phyloP scores from a whole-genome alignment of 2,797 vertebrate species.

The Kryptolebias ocellatus region DNA sequence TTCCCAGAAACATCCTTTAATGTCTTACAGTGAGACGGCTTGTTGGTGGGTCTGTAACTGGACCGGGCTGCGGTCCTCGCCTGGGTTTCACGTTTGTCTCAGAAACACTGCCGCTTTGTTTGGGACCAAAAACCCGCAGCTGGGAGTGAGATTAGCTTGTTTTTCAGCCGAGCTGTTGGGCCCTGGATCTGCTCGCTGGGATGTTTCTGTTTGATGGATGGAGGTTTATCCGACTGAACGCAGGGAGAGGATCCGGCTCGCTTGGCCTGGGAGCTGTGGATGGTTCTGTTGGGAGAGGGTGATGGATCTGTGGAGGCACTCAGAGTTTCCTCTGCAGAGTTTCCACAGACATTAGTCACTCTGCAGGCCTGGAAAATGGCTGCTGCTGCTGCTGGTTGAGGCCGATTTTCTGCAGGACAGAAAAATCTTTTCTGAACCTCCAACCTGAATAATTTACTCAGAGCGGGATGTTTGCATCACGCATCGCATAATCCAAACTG shows the following conservation, averaged over 20 bases:
- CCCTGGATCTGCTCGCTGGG: neutral
- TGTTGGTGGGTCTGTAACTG: neutral
- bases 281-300: slow-evolving; percentile 18
- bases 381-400: slow-evolving; percentile 26
- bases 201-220: slow-evolving; percentile 2
- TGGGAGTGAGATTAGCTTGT: neutral
- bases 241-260: neutral
- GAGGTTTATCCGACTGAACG: neutral
- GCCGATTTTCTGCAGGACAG: slow-evolving; percentile 3
- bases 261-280: neutral
- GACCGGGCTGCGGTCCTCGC: neutral
- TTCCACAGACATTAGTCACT: slow-evolving; percentile 62
- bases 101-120: slow-evolving; percentile 17
- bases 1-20: neutral
- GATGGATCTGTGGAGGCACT: slow-evolving; percentile 26
- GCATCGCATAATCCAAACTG: neutral
- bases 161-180: too few relatives aligned
- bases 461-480: too few relatives aligned
- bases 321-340: slow-evolving; percentile 48
- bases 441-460: too few relatives aligned
- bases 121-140: slow-evolving; percentile 8
- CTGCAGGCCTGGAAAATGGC: slow-evolving; percentile 64
- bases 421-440: neutral
- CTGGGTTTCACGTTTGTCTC: neutral
- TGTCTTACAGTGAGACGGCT: neutral